Evolutionary conservation across 1,140 invertebrate species (phyloP), one percentile per base, ranked within the genome.

Genomic region (Lamellibrachia luymesi): DNA sequence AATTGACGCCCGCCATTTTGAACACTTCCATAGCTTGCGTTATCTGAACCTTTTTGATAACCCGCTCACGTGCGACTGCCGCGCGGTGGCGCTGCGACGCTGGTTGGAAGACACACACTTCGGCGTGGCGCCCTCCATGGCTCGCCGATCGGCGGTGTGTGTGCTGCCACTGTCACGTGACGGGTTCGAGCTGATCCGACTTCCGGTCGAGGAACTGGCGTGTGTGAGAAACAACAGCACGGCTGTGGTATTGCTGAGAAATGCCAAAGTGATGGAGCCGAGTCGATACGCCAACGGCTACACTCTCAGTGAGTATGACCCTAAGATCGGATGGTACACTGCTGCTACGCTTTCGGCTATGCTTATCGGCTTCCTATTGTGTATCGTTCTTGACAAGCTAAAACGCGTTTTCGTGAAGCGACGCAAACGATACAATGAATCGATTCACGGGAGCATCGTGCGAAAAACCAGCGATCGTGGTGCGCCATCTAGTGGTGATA

Each of bases 281-380:
- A 80, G 64, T 22, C 7, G 17, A 80, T 80, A 80, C 64, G 64
- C 64, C 8, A 80, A 80, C 64, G 64, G 64, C 13, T 80, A 80
- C 64, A 80, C 64, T 0, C 13, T 80, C 2, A 80, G 13, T 2
- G 64, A 80, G 25, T 93, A 93, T 52, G 93, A 93, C 90, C 93
- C 93, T 51, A 92, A 56, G 91, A 51, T 93, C 90, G 93, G 93
- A 38, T 93, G 93, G 93, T 93, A 93, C 93, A 93, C 93, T 25
- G 93, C 93, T 4, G 93, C 91, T 56, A 93, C 93, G 2, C 91
- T 93, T 50, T 92, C 90, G 7, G 93, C 90, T 17, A 56, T 93
- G 22, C 91, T 93, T 38, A 27, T 93, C 27, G 90, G 91, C 51
- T 93, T 93, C 90, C 50, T 93, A 17, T 49, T 91, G 52, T 93